phyloP scores from a whole-genome alignment of 92 coral and sea anemone genomes.

The Heliopora coerulea region DNA sequence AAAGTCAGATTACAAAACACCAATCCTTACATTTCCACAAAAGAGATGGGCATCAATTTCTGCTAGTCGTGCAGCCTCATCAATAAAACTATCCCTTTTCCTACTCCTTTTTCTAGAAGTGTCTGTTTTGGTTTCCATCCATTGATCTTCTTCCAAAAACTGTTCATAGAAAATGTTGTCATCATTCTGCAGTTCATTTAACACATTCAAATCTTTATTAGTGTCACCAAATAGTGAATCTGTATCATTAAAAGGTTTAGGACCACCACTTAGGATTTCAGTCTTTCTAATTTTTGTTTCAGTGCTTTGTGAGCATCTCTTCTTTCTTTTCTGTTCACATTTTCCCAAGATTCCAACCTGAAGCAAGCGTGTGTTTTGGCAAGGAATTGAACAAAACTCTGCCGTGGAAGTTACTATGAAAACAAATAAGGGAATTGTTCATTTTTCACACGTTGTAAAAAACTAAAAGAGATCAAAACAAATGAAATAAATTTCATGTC shows the following conservation, averaged over 20 bases:
- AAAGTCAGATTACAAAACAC: too few relatives aligned
- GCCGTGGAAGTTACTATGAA: not conserved
- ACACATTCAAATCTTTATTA: not conserved
- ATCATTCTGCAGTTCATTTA: constrained; percentile 6
- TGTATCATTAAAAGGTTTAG: not conserved
- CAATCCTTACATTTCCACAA: constrained; percentile 74
- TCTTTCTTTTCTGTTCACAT: not conserved
- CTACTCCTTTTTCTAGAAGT: not conserved
- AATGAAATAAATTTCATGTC: too few relatives aligned
- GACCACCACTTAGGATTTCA: not conserved
- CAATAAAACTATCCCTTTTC: constrained; percentile 16
- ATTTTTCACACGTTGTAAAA: too few relatives aligned
- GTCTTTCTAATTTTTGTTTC: not conserved
- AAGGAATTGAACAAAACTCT: not conserved
- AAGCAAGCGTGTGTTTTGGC: not conserved
- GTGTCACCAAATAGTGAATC: not conserved
- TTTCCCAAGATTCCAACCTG: constrained; percentile 5
- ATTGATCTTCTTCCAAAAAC: not conserved
- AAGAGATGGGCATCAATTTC: constrained; percentile 88
- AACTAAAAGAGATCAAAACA: too few relatives aligned
- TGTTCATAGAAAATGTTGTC: constrained; percentile 8
- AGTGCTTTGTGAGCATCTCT: not conserved
- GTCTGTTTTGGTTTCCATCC: not conserved
- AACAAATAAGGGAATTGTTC: too few relatives aligned
- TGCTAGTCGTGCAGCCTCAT: constrained; percentile 57